phyloP scores from a whole-genome alignment of 2,797 vertebrate species.

The Pipistrellus pipistrellus region DNA sequence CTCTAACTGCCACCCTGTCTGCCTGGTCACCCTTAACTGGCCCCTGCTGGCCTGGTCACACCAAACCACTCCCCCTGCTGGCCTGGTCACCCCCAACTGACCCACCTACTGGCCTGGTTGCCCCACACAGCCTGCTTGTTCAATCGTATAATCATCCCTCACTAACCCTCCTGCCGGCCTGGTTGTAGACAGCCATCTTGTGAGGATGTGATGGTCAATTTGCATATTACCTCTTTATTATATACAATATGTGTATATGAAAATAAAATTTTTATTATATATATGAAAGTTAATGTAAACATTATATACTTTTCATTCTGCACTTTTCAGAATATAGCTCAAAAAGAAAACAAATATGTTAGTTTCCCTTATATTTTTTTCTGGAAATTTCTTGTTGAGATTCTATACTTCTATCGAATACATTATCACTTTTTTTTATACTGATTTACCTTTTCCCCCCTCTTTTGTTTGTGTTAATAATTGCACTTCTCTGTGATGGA shows the following conservation, averaged over 20 bases:
- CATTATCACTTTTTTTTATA: not conserved
- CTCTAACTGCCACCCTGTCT: too few species aligned
- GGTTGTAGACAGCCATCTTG: too few species aligned
- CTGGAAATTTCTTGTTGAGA: slow-evolving; percentile 16
- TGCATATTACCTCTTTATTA: too few species aligned
- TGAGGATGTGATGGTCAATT: too few species aligned
- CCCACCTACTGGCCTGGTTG: too few species aligned
- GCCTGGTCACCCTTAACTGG: too few species aligned
- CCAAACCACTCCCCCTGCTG: too few species aligned
- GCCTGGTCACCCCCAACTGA: too few species aligned
- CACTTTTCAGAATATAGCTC: not conserved
- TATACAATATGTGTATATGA: not conserved
- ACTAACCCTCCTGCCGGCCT: too few species aligned
- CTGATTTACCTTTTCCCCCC: not conserved
- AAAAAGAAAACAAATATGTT: not conserved
- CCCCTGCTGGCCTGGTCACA: too few species aligned
- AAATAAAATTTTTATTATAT: not conserved
- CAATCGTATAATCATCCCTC: too few species aligned
- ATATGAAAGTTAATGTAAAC: not conserved
- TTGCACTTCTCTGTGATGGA: not conserved
- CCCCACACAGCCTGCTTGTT: too few species aligned
- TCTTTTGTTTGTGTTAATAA: not conserved
- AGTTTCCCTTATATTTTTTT: not conserved
- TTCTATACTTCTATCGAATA: not conserved
- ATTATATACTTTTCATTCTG: not conserved